phyloP scores from a whole-genome alignment of 2,113 vertebrate genomes.

The Oxyruncus cristatus region DNA sequence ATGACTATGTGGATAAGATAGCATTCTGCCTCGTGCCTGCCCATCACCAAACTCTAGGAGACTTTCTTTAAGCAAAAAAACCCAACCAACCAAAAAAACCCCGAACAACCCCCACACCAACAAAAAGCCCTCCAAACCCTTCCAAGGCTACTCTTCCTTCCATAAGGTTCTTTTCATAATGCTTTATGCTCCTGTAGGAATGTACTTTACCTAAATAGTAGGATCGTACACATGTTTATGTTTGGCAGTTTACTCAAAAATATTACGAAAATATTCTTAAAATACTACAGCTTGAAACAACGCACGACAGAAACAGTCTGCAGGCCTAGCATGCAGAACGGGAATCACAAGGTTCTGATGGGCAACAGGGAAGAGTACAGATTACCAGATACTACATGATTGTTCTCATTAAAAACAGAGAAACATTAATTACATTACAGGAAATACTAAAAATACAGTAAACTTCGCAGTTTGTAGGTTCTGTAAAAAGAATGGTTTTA shows the following conservation, averaged over 20 bases:
- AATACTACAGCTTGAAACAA: constrained; percentile 27
- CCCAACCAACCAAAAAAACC: not conserved
- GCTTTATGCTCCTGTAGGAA: not conserved
- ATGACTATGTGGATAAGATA: not conserved
- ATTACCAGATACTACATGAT: constrained; percentile 19
- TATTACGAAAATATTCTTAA: constrained; percentile 23
- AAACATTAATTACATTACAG: constrained; percentile 28
- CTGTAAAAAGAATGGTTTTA: not conserved
- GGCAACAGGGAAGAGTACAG: not conserved
- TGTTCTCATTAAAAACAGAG: constrained; percentile 24
- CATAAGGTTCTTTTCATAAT: not conserved
- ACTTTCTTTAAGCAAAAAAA: not conserved
- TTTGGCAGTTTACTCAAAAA: constrained; percentile 44
- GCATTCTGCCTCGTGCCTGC: not conserved
- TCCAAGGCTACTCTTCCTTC: not conserved
- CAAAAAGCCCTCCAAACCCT: not conserved
- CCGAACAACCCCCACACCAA: not conserved
- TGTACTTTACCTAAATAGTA: not conserved
- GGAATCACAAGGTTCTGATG: not conserved
- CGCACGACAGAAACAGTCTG: not conserved
- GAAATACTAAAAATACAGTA: constrained; percentile 28
- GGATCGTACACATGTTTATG: not conserved
- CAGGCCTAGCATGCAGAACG: not conserved
- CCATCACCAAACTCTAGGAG: not conserved
- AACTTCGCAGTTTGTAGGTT: not conserved